Evolutionary conservation across 2,113 vertebrate species (phyloP).

Genomic region (Brachypodius melanocephalos): DNA sequence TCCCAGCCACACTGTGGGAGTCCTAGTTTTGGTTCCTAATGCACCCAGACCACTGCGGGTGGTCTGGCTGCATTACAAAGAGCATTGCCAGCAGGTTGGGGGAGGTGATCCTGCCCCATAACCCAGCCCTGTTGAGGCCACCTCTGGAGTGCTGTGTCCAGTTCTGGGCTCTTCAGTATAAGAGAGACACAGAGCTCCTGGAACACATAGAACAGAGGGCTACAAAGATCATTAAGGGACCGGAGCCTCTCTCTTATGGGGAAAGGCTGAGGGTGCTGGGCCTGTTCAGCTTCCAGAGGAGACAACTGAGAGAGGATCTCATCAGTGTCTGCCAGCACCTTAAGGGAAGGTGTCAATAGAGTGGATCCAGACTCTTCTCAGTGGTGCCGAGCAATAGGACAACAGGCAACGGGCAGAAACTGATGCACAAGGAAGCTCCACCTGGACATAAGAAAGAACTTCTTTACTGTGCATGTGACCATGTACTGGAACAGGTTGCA

Average conservation of each 20-base stretch:
- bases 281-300: not conserved
- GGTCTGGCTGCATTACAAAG: not conserved
- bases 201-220: fast-evolving
- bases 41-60: not conserved
- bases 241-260: not conserved
- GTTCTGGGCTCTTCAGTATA: not conserved
- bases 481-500: not conserved
- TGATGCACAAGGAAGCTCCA: not conserved
- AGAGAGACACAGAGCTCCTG: fast-evolving
- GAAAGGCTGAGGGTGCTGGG: not conserved
- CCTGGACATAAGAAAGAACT: not conserved
- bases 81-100: fast-evolving
- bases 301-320: not conserved
- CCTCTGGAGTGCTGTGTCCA: not conserved
- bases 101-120: not conserved
- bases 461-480: not conserved
- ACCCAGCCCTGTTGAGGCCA: not conserved
- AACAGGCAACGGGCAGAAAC: not conserved
- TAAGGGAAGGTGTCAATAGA: not conserved
- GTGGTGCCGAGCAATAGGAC: not conserved
- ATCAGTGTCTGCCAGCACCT: not conserved
- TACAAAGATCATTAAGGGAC: not conserved
- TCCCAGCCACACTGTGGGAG: fast-evolving
- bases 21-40: not conserved
- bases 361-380: not conserved